Conservation (phyloP, 2,113 vertebrate genomes). For the Antennarius striatus region DNA sequence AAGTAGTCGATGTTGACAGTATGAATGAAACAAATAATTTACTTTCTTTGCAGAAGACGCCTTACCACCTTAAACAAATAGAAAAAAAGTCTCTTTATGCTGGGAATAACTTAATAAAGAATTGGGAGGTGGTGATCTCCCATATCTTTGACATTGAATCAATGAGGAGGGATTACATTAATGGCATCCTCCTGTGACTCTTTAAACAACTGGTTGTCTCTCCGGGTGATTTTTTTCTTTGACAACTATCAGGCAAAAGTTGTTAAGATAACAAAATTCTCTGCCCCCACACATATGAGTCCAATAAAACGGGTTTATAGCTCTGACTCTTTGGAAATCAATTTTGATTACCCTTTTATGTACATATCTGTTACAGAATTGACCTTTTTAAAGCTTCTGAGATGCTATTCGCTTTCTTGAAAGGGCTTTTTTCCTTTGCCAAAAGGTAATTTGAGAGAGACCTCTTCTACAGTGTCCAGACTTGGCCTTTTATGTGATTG, state of each 20-base stretch:
- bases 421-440: slow-evolving; percentile 5
- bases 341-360: slow-evolving; percentile 19
- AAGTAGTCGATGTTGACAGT: too few relatives aligned
- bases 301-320: slow-evolving; percentile 9
- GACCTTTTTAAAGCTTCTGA: slow-evolving; percentile 12
- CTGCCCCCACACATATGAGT: slow-evolving; percentile 4
- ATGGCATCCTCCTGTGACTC: slow-evolving; percentile 51
- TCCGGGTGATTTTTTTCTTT: slow-evolving; percentile 42
- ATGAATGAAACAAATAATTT: too few relatives aligned
- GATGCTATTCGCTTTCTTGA: background rate
- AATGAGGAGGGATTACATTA: slow-evolving; percentile 60
- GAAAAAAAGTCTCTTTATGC: too few relatives aligned
- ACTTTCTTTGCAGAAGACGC: too few relatives aligned
- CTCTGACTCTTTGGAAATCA: slow-evolving; percentile 13
- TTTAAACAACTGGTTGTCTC: slow-evolving; percentile 45
- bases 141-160: slow-evolving; percentile 55
- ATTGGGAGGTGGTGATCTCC: slow-evolving; percentile 41
- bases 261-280: slow-evolving; percentile 30
- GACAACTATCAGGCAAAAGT: slow-evolving; percentile 31
- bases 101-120: slow-evolving; percentile 35
- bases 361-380: slow-evolving; percentile 20
- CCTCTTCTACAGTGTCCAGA: slow-evolving; percentile 1
- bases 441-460: slow-evolving; percentile 1
- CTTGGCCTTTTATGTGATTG: slow-evolving; percentile 12
- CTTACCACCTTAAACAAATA: too few relatives aligned